Evolutionary conservation across 2,797 vertebrate genomes (phyloP).

Genomic region (Lagocephalus sceleratus): DNA sequence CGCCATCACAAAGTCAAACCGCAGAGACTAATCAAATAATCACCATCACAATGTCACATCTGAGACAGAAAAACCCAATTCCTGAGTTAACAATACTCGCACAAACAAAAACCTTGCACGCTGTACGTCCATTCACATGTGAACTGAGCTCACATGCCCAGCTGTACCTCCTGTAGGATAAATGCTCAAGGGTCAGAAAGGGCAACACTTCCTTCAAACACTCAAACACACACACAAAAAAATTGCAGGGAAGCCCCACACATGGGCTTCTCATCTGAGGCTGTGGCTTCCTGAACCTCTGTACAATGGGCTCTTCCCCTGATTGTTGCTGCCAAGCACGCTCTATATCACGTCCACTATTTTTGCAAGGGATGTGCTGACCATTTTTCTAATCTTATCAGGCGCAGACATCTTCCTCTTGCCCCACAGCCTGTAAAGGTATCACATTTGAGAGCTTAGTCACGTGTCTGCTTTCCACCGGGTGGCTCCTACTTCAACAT

Average conservation of each 20-base stretch:
- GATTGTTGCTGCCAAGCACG: slow-evolving; percentile 66
- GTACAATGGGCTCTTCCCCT: slow-evolving; percentile 78
- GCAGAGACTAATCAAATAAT: slow-evolving; percentile 52
- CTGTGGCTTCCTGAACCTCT: slow-evolving; percentile 63
- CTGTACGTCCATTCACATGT: slow-evolving; percentile 6
- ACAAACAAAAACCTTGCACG: slow-evolving; percentile 36
- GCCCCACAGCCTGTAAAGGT: slow-evolving; percentile 51
- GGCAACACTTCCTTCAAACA: slow-evolving; percentile 45
- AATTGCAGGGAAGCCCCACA: slow-evolving; percentile 51
- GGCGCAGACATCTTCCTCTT: slow-evolving; percentile 69
- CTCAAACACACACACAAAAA: slow-evolving; percentile 4
- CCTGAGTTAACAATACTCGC: slow-evolving; percentile 41
- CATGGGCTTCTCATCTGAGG: slow-evolving; percentile 59
- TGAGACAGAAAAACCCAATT: slow-evolving; percentile 16
- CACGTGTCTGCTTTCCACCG: slow-evolving; percentile 47
- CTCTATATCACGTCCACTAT: slow-evolving; percentile 54
- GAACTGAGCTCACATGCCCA: slow-evolving; percentile 14
- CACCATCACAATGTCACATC: slow-evolving; percentile 36
- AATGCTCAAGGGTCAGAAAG: slow-evolving; percentile 32
- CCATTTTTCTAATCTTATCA: slow-evolving; percentile 75
- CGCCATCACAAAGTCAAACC: slow-evolving; percentile 36
- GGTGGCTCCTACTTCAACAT: slow-evolving; percentile 10
- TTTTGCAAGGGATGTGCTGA: slow-evolving; percentile 67
- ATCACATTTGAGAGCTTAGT: slow-evolving; percentile 29
- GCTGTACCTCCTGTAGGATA: neutral